Evolutionary conservation across 2,888 invertebrate genomes (phyloP).

Genomic region (Metacarcinus magister): DNA sequence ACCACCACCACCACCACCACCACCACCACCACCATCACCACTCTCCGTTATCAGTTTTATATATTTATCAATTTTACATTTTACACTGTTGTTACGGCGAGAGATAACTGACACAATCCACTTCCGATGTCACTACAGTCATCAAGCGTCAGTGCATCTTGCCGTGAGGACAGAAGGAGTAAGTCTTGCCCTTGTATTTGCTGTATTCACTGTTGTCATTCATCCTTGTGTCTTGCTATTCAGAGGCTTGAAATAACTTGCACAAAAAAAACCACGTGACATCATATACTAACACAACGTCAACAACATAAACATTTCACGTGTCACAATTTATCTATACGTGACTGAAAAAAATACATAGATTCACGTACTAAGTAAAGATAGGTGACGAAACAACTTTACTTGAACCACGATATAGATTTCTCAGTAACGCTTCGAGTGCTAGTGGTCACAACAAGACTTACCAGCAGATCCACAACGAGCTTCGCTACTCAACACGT

Average conservation of each 20-base stretch:
- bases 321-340: not conserved
- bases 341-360: not conserved
- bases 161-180: no score
- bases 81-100: no score
- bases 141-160: not conserved
- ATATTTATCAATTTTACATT: not conserved
- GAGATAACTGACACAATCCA: not conserved
- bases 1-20: no score
- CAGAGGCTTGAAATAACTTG: not conserved
- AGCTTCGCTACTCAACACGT: not conserved
- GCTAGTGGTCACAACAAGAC: not conserved
- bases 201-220: no score
- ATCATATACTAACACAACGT: not conserved
- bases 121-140: not conserved
- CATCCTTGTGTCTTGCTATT: not conserved
- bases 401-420: not conserved
- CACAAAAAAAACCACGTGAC: not conserved
- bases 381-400: not conserved
- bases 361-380: not conserved
- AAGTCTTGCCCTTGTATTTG: no score
- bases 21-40: no score
- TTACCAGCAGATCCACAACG: not conserved
- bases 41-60: not conserved
- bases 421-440: not conserved
- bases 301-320: not conserved